These are phyloP conservation scores for Tipula vernalis DNA, from an alignment of 2,888 invertebrate genomes.

Conservation along the genomic window DNA sequence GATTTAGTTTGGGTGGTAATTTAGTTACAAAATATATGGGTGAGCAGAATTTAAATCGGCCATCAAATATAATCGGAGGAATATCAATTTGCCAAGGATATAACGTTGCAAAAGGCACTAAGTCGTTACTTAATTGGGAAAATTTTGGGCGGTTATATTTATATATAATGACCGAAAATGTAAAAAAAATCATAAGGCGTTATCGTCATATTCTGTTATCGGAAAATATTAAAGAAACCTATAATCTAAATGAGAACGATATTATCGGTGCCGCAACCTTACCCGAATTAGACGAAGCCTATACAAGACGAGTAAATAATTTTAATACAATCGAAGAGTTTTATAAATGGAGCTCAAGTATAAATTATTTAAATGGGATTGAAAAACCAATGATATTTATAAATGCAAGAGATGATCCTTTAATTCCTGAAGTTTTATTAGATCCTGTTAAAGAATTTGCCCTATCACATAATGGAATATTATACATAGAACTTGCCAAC, in stretches of 20 bases:
- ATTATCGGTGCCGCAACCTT: constrained; percentile 79
- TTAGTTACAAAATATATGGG: constrained; percentile 87
- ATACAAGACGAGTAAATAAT: constrained; percentile 66
- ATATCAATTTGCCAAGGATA: constrained; percentile 93
- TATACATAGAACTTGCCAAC: constrained; percentile 74
- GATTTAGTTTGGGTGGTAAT: constrained; percentile 91
- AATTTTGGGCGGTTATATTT: constrained; percentile 81
- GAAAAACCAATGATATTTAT: constrained; percentile 80
- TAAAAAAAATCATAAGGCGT: constrained; percentile 71
- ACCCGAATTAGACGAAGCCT: constrained; percentile 79
- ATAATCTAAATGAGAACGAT: constrained; percentile 61
- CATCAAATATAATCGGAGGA: constrained; percentile 67
- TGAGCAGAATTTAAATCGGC: constrained; percentile 49
- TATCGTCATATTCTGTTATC: constrained; percentile 66
- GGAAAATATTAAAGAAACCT: constrained; percentile 55
- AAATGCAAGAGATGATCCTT: constrained; percentile 84
- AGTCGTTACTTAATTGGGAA: constrained; percentile 73
- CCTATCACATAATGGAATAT: constrained; percentile 47
- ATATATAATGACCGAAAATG: constrained; percentile 86
- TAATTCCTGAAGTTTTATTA: constrained; percentile 69
- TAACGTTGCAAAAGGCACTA: constrained; percentile 75
- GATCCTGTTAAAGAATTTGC: constrained; percentile 60
- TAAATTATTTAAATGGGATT: constrained; percentile 66
- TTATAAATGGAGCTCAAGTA: constrained; percentile 75
- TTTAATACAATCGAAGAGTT: constrained; percentile 66